Conservation (phyloP, 2,113 vertebrate genomes). For the Zonotrichia leucophrys region DNA sequence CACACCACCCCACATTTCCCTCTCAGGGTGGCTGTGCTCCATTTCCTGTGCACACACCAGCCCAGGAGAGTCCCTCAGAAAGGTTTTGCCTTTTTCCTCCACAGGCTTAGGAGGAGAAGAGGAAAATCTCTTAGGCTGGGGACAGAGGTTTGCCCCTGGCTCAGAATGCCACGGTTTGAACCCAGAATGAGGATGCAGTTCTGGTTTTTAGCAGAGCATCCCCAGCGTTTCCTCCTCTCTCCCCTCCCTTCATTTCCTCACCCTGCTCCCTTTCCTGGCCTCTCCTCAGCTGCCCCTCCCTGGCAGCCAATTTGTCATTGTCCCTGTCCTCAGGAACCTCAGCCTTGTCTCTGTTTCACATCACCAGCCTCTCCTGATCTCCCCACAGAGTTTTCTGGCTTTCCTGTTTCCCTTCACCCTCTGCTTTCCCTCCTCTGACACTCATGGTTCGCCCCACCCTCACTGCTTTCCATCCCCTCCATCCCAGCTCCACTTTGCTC, state of each 20-base stretch:
- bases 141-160: not conserved
- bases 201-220: not conserved
- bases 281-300: not conserved
- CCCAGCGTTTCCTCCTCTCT: not conserved
- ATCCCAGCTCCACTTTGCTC: not conserved
- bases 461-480: not conserved
- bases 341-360: not conserved
- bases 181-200: not conserved
- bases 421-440: not conserved
- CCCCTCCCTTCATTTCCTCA: not conserved
- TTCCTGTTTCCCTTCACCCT: not conserved
- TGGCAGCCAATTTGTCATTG: not conserved
- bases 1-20: not conserved
- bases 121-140: not conserved
- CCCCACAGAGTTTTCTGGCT: not conserved
- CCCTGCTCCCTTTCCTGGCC: not conserved
- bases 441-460: not conserved
- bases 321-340: not conserved
- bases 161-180: not conserved
- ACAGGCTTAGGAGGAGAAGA: not conserved
- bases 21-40: not conserved
- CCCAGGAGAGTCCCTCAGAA: not conserved
- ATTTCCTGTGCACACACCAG: not conserved
- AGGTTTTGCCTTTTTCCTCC: not conserved
- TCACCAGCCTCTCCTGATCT: not conserved